Evolutionary conservation across 1,140 invertebrate genomes (phyloP).

Genomic region (Campoletis sonorensis): DNA sequence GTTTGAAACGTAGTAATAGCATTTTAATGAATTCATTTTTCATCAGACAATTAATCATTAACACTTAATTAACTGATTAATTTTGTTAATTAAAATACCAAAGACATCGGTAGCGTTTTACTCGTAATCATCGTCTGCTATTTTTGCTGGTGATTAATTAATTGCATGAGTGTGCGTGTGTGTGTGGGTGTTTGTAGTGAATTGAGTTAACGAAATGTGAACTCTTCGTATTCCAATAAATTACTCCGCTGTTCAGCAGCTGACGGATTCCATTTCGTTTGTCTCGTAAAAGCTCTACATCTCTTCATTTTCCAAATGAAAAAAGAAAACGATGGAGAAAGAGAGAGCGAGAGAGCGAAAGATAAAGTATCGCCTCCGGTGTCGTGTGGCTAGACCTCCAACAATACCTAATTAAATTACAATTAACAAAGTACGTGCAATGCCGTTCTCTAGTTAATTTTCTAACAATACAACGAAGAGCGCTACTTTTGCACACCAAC

Average conservation of each 20-base stretch:
- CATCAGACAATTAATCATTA: too few species aligned
- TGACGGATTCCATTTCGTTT: not conserved
- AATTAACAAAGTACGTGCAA: constrained; percentile 52
- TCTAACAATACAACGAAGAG: constrained; percentile 50
- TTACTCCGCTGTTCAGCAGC: not conserved
- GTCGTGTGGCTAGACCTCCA: constrained; percentile 36
- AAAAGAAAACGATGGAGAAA: not conserved
- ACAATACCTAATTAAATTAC: constrained; percentile 59
- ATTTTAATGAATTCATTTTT: not conserved
- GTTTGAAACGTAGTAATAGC: not conserved
- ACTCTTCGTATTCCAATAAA: not conserved
- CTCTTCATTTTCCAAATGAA: not conserved
- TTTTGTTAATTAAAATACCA: not conserved
- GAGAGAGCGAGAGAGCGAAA: not conserved
- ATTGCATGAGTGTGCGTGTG: too few species aligned
- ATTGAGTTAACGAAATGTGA: not conserved
- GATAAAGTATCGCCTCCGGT: not conserved
- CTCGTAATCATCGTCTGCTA: not conserved
- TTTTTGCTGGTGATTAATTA: too few species aligned
- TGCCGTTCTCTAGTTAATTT: constrained; percentile 45
- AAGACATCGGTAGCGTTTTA: not conserved
- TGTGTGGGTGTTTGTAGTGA: too few species aligned
- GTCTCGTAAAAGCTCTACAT: not conserved
- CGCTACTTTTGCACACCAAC: not conserved
- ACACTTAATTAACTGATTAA: not conserved